Evolutionary conservation across 2,888 invertebrate genomes (phyloP).

Genomic region (Lepidocyrtinus sp.): DNA sequence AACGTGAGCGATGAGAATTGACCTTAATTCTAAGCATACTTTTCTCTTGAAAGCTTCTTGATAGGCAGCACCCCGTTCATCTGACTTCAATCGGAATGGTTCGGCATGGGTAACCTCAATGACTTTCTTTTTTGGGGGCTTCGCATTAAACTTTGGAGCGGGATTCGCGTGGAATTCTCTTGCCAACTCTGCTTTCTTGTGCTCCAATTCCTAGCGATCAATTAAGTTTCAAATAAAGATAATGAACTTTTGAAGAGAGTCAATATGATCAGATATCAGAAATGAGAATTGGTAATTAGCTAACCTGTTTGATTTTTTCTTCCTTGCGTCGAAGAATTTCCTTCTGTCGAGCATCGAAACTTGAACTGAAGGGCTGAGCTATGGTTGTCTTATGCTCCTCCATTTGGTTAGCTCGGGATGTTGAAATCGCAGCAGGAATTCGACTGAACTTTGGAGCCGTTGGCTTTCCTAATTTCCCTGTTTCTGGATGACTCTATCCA

Average conservation of each 20-base stretch:
- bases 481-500: too few species aligned
- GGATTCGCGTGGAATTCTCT: slow-evolving; percentile 82
- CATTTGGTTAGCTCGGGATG: neutral
- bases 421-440: slow-evolving; percentile 33
- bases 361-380: slow-evolving; percentile 76
- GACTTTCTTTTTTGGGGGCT: slow-evolving; percentile 71
- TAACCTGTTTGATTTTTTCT: slow-evolving; percentile 76
- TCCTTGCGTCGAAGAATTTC: slow-evolving; percentile 76
- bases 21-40: slow-evolving; percentile 44
- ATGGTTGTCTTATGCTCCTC: slow-evolving; percentile 62
- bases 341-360: slow-evolving; percentile 79
- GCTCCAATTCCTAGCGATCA: slow-evolving; percentile 69
- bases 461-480: slow-evolving; percentile 7
- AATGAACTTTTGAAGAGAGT: neutral
- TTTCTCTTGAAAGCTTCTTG: slow-evolving; percentile 62
- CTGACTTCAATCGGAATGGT: slow-evolving; percentile 71
- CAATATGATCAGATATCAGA: neutral
- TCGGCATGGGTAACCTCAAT: slow-evolving; percentile 71
- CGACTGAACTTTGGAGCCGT: slow-evolving; percentile 36
- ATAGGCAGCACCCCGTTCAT: slow-evolving; percentile 66
- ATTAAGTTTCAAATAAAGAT: neutral
- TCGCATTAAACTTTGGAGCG: slow-evolving; percentile 76
- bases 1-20: neutral
- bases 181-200: slow-evolving; percentile 78
- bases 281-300: slow-evolving; percentile 24